Evolutionary conservation across 2,113 vertebrate genomes (phyloP), one percentile per base, ranked within the genome.

Genomic region (Podarcis muralis): DNA sequence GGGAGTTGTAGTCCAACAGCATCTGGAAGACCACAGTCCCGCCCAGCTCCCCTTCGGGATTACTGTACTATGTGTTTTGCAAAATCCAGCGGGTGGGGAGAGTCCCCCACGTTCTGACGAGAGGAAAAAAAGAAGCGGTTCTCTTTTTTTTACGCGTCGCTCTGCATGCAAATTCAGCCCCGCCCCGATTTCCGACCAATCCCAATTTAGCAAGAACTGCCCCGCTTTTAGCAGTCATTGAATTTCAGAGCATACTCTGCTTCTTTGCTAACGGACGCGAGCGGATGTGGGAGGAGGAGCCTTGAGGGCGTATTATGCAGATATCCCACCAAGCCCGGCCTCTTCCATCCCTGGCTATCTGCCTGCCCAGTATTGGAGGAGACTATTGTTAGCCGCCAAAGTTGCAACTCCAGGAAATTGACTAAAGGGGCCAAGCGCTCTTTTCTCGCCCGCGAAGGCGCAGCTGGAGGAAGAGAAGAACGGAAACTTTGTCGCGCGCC

Each of bases 381-480:
- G 66, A 92, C 92, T 96, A 95, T 96, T 95, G 96, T 97, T 94
- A 90, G 95, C 92, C 35, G 32, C 65, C 35, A 87, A 48, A 9
- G 18, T 84, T 90, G 89, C 91, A 91, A 92, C 30, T 93, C 89
- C 91, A 81, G 94, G 95, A 95, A 94, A 93, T 84, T 53, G 72
- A 32, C 59, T 4, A 87, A 48, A 80, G 83, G 1, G 75, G 87
- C 72, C 20, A 35, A 13, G 18, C 30, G 66, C 66, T 20, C 25
- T 68, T 68, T 20, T 68, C 66, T 20, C 66, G 66, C 66, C 59
- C 18, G 12, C 59, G 59, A 62, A 35, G 22, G 3, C 2, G 43
- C 11, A 0, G 12, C 37, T 23, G 43, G 83, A 75, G 74, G 74
- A 18, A 32, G 32, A 16, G 1, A 20, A 72, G 30, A 68, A 5